phyloP scores from a whole-genome alignment of 1,140 invertebrate species.

The Trichonephila clavipes region DNA sequence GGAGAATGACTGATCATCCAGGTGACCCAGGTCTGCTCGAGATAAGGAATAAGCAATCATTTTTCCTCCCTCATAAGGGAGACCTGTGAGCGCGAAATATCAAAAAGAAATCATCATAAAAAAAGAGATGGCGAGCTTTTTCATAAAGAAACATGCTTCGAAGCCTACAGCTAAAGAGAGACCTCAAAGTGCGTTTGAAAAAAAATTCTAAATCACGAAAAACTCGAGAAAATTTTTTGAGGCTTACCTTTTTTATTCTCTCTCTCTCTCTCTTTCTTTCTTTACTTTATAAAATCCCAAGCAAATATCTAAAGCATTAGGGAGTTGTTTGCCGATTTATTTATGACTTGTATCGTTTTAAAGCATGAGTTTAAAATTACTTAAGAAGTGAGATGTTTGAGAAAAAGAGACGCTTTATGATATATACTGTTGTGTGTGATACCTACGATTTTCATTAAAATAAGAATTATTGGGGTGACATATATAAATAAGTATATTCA shows the following conservation, averaged over 20 bases:
- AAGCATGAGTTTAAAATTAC: not conserved
- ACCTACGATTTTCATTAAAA: no score
- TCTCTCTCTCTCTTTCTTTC: not conserved
- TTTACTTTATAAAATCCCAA: conserved; percentile 17
- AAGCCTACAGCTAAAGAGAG: conserved; percentile 42
- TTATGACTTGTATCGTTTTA: not conserved
- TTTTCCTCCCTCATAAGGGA: not conserved
- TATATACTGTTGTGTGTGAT: no score
- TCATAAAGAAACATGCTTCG: conserved; percentile 29
- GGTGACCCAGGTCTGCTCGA: conserved; percentile 49
- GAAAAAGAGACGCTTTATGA: not conserved
- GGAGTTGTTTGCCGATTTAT: conserved; percentile 27
- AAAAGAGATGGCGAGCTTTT: conserved; percentile 35
- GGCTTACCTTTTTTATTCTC: not conserved
- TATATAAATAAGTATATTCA: no score
- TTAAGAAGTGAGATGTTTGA: not conserved
- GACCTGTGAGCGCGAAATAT: not conserved
- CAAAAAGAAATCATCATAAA: conserved; percentile 19
- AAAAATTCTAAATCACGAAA: conserved; percentile 40
- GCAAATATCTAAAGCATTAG: not conserved
- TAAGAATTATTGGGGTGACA: no score
- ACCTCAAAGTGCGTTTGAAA: conserved; percentile 45
- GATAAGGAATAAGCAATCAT: conserved; percentile 73
- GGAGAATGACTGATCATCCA: conserved; percentile 59
- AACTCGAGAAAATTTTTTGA: conserved; percentile 4